Conservation (phyloP, 2,113 vertebrate species). For the Oreochromis niloticus region DNA sequence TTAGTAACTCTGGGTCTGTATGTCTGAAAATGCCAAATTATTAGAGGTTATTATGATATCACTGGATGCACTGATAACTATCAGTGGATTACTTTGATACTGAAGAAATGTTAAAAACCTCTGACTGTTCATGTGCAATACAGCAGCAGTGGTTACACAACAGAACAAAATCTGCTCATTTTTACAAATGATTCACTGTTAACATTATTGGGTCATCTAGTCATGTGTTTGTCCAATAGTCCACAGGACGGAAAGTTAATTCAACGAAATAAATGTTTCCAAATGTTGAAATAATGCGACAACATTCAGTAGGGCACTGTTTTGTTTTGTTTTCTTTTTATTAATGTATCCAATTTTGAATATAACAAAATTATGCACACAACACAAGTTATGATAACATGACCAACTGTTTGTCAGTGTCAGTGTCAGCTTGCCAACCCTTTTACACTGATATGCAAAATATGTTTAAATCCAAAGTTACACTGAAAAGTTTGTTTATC, state of each 20-base stretch:
- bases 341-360: not conserved
- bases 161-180: not conserved
- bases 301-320: not conserved
- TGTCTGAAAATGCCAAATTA: not conserved
- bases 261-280: not conserved
- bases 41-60: not conserved
- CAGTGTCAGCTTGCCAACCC: not conserved
- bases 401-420: not conserved
- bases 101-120: not conserved
- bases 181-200: fast-evolving
- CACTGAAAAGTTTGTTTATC: not conserved
- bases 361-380: not conserved
- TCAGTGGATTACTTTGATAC: not conserved
- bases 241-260: not conserved
- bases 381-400: not conserved
- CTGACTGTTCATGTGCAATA: not conserved
- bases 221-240: not conserved
- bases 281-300: not conserved
- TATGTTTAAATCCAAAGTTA: not conserved
- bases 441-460: not conserved
- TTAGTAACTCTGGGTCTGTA: not conserved
- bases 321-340: not conserved
- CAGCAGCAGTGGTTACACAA: not conserved
- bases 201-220: not conserved
- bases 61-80: not conserved